These are phyloP conservation scores for Myanophis thanlyinensis DNA, from an alignment of 2,113 vertebrate genomes.

Conservation along the genomic window DNA sequence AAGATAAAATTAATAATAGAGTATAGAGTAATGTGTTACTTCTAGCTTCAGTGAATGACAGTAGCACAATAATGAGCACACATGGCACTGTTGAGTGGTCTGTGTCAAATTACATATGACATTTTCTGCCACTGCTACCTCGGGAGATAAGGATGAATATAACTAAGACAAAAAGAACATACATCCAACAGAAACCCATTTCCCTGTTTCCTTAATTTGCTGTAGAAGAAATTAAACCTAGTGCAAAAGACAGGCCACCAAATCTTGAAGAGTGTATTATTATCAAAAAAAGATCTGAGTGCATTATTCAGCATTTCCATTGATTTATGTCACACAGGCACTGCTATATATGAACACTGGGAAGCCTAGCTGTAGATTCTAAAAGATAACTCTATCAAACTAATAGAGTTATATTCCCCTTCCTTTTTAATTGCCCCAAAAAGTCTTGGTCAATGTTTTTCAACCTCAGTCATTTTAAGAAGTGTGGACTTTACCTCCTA, in stretches of 20 bases:
- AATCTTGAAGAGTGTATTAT: background rate
- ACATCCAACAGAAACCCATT: background rate
- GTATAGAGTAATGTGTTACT: background rate
- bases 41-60: background rate
- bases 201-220: background rate
- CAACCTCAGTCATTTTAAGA: background rate
- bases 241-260: accelerated
- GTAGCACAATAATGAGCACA: background rate
- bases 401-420: background rate
- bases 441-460: background rate
- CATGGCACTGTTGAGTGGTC: background rate
- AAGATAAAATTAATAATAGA: background rate
- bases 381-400: no score
- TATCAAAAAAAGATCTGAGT: background rate
- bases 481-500: background rate
- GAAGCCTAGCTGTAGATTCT: background rate
- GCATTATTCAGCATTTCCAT: background rate
- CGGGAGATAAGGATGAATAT: background rate
- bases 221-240: background rate
- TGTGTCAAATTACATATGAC: background rate
- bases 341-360: background rate
- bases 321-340: background rate
- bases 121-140: background rate
- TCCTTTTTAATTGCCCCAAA: background rate
- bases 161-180: background rate